Evolutionary conservation across 2,797 vertebrate species (phyloP), one percentile per base, ranked within the genome.

Genomic region (Bryconaethiops microstoma): DNA sequence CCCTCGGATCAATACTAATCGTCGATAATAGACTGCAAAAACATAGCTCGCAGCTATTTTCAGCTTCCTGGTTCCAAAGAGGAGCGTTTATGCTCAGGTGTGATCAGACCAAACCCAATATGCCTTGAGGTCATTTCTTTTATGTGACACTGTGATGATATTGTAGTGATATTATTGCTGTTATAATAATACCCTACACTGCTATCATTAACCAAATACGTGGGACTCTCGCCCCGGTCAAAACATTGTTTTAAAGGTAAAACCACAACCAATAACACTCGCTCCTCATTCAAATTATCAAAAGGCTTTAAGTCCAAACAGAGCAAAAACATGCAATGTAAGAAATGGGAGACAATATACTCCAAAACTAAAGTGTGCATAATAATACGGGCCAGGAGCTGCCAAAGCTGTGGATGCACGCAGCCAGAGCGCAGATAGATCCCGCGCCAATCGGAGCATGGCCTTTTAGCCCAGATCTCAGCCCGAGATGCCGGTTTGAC

Each of bases 401-500:
- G 62, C 54, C 73, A 72, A 64, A 64, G 73, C 42, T 64, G 13
- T 19, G 6, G 25, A 60, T 55, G 79, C 45, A 60, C 74, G 25
- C 89, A 86, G 88, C 84, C 68, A 74, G 76, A 82, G 87, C 89
- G 91, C 90, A 89, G 84, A 89, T 90, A 87, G 88, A 92, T 90
- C 86, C 89, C 81, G 88, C 87, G 92, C 87, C 92, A 92, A 91
- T 90, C 90, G 85, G 90, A 93, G 91, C 93, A 90, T 91, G 90
- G 91, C 91, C 91, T 92, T 92, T 93, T 90, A 92, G 91, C 77
- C 84, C 12, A 83, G 83, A 72, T 81, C 87, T 87, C 91, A 88
- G 92, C 91, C 92, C 91, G 86, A 89, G 88, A 90, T 90, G 92
- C 88, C 91, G 92, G 92, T 88, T 92, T 93, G 93, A 94, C 84